phyloP scores from a whole-genome alignment of 2,888 invertebrate genomes.

The Bruchidius siliquastri region DNA sequence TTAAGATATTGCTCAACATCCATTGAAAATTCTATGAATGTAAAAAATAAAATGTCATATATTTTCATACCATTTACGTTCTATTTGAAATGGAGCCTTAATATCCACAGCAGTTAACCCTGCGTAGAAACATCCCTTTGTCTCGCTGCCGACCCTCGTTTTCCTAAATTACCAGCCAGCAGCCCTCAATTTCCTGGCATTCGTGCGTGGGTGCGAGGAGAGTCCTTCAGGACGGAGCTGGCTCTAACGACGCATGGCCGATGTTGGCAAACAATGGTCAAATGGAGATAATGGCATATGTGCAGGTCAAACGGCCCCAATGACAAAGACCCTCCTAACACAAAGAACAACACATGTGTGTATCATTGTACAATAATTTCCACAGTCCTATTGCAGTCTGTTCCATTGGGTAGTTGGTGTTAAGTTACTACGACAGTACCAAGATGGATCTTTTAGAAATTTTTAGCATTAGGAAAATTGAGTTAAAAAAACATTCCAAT shows the following conservation, averaged over 20 bases:
- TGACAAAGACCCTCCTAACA: neutral
- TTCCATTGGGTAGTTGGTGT: neutral
- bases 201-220: neutral
- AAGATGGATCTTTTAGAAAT: no score
- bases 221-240: neutral
- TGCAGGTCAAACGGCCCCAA: neutral
- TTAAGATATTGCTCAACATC: no score
- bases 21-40: no score
- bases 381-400: neutral
- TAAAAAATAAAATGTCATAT: no score
- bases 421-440: no score
- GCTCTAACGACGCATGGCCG: slow-evolving; percentile 36
- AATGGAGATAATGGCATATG: neutral
- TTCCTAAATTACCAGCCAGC: neutral
- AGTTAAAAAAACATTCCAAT: no score
- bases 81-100: no score
- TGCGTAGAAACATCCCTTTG: neutral
- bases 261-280: slow-evolving; percentile 36
- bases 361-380: neutral
- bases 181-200: neutral
- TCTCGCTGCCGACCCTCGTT: neutral
- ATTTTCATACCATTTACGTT: no score
- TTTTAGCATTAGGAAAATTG: no score
- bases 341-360: neutral
- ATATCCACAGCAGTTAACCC: neutral